Evolutionary conservation across 2,797 vertebrate species (phyloP), one percentile per base, ranked within the genome.

Genomic region (Hybognathus amarus): DNA sequence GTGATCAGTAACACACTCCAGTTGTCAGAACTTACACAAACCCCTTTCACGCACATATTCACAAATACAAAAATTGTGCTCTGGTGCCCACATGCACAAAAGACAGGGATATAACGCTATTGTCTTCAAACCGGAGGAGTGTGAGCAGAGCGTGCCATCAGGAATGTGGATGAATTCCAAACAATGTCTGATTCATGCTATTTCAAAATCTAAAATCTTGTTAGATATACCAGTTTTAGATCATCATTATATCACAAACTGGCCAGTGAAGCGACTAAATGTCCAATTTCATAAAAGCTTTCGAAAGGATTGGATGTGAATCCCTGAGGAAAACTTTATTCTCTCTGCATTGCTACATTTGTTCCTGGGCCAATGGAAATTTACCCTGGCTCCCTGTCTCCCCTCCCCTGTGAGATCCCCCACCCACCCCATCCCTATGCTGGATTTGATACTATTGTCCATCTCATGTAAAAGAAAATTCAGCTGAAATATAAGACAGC

Each of bases 301-400:
- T 77, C 33, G 30, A 2, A 79, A 47, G 54, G 50, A 50, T 77
- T 42, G 81, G 47, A 71, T 70, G 69, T 70, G 85, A 85, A 67
- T 30, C 40, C 67, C 61, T 1, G 20, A 22, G 47, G 56, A 42
- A 15, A 17, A 13, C 13, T 13, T 61, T 47, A 52, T 45, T 45
- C 38, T 61, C 42, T 67, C 45, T 38, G 30, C 63, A 79, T 45
- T 63, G 52, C 61, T 22, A 42, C 64, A 63, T 38, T 80, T 77
- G 27, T 67, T 67, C 70, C n/a, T n/a, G 70, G n/a, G 69, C 69
- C 77, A 73, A 42, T 88, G 83, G 79, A 88, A 86, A 86, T 76
- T 85, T 88, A 82, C 82, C 66, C 79, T 73, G 82, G 85, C 54
- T 71, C 61, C 27, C 56, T 13, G 27, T 45, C 22, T 4, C 45